These are phyloP conservation scores for Mionectes olivaceus DNA, from an alignment of 2,797 vertebrate genomes.

Conservation along the genomic window DNA sequence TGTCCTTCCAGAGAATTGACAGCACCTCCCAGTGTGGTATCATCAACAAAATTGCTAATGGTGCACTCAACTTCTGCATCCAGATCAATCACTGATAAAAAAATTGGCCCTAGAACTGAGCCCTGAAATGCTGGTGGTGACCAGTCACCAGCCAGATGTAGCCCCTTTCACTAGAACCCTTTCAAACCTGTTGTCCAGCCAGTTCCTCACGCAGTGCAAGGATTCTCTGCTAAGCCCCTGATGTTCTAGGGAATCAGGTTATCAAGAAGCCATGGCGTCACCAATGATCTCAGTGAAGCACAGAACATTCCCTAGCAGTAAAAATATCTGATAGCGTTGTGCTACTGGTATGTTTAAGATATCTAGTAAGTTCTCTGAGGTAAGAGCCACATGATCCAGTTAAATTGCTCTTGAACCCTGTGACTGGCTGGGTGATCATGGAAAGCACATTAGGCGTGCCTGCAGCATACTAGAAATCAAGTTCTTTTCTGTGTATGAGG, in stretches of 20 bases:
- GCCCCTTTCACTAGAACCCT: background rate
- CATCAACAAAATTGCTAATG: background rate
- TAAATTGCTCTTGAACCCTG: constrained; percentile 14
- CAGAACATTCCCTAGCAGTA: background rate
- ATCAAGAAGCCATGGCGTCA: background rate
- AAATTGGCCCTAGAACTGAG: background rate
- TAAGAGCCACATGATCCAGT: background rate
- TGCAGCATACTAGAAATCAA: background rate
- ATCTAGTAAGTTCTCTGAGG: background rate
- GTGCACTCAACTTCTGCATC: background rate
- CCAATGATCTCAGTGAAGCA: background rate
- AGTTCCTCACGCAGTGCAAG: background rate
- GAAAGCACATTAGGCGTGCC: background rate
- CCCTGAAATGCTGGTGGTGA: background rate
- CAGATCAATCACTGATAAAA: background rate
- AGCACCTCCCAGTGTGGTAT: background rate
- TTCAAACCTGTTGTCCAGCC: background rate
- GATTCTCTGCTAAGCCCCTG: background rate
- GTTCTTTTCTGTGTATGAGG: background rate
- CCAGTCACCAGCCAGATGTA: background rate
- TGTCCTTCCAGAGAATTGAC: background rate
- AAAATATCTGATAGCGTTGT: background rate
- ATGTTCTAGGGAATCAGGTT: background rate
- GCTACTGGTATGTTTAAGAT: background rate
- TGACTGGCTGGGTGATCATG: background rate